phyloP scores from a whole-genome alignment of 1,140 invertebrate genomes.

The Pseudomyrmex dendroicus region DNA sequence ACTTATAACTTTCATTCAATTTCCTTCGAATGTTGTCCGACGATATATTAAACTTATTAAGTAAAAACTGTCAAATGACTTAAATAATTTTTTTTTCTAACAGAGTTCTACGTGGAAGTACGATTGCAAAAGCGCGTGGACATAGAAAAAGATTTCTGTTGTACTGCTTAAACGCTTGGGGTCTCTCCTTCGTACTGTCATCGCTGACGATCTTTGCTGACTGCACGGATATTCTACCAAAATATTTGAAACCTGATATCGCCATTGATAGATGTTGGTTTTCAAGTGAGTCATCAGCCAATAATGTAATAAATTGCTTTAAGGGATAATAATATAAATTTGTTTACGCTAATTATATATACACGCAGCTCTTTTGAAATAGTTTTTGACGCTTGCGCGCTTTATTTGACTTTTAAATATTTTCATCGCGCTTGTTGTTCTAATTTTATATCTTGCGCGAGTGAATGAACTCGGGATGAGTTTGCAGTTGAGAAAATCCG shows the following conservation, averaged over 20 bases:
- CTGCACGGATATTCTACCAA: constrained; percentile 30
- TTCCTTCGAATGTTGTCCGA: background rate
- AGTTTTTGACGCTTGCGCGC: too few relatives aligned
- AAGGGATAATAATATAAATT: constrained; percentile 29
- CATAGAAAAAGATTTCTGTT: constrained; percentile 73
- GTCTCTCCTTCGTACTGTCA: constrained; percentile 72
- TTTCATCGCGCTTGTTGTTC: background rate
- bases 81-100: constrained; percentile 20
- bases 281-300: constrained; percentile 68
- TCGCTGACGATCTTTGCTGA: constrained; percentile 57
- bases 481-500: constrained; percentile 14
- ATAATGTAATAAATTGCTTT: background rate
- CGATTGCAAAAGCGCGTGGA: constrained; percentile 30
- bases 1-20: background rate
- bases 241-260: constrained; percentile 64
- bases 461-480: background rate
- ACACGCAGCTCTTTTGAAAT: too few relatives aligned
- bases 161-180: constrained; percentile 81
- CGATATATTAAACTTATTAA: constrained; percentile 5
- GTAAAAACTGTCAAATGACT: background rate
- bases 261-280: constrained; percentile 76
- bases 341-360: background rate
- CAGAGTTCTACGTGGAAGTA: constrained; percentile 69
- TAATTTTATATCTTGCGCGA: constrained; percentile 19
- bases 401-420: too few relatives aligned